A percentile compares a stretch with the other conserved stretches of the same genome.
Evolutionary conservation across 1,140 invertebrate species (phyloP).

Genomic region (Sesamia nonagrioides): DNA sequence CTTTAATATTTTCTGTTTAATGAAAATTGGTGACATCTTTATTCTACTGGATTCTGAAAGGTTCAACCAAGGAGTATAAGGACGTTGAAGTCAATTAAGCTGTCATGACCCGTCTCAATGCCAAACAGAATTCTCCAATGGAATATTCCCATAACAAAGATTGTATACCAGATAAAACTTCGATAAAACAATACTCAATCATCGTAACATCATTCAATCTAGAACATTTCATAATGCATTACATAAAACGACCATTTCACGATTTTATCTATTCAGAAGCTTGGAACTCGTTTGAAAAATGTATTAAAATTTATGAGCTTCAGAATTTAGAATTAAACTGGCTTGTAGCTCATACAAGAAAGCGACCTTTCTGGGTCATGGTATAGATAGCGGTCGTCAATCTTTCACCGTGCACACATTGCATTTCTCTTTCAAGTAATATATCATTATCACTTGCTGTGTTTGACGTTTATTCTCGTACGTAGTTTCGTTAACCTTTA

Average conservation of each 20-base stretch:
- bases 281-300: conserved; percentile 15
- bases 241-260: conserved; percentile 20
- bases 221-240: conserved; percentile 41
- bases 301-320: conserved; percentile 41
- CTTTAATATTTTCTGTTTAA: conserved; percentile 4
- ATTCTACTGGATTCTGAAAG: not conserved
- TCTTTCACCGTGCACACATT: conserved; percentile 47
- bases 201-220: conserved; percentile 27
- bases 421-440: conserved; percentile 36
- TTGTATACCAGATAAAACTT: conserved; percentile 1
- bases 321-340: conserved; percentile 20
- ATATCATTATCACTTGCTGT: conserved; percentile 29
- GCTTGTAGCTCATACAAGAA: conserved; percentile 39
- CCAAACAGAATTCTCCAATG: not conserved
- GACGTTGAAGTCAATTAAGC: not conserved
- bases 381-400: conserved; percentile 43
- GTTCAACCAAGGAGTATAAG: not conserved
- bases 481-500: not conserved
- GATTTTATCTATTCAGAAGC: conserved; percentile 15
- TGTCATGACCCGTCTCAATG: conserved; percentile 1
- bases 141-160: conserved; percentile 17
- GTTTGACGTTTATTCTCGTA: conserved; percentile 9
- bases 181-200: conserved; percentile 18
- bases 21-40: not conserved
- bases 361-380: conserved; percentile 58